These are phyloP conservation scores for Hippocampus comes DNA, from an alignment of 2,113 vertebrate genomes.

Conservation along the genomic window DNA sequence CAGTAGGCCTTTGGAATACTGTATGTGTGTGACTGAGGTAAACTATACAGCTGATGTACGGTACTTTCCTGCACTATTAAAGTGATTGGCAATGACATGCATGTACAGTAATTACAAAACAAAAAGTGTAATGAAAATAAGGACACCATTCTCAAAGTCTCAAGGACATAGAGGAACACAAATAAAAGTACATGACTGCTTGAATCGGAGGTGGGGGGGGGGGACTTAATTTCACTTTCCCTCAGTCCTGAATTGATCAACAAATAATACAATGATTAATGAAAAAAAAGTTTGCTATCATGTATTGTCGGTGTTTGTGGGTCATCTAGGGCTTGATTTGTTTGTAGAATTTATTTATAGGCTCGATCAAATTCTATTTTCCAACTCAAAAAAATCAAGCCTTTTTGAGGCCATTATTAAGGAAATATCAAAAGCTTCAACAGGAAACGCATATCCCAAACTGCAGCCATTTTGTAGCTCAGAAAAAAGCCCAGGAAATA, in stretches of 20 bases:
- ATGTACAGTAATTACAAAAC: not conserved
- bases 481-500: constrained; percentile 42
- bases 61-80: not conserved
- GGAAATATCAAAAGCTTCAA: constrained; percentile 37
- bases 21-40: constrained; percentile 12
- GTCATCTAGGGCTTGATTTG: not conserved
- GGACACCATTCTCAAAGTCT: not conserved
- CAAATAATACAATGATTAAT: not conserved
- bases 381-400: constrained; percentile 4
- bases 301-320: not conserved
- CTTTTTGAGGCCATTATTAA: constrained; percentile 20
- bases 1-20: constrained; percentile 25
- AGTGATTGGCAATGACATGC: not conserved
- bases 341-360: not conserved
- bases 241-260: not conserved
- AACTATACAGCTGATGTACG: not conserved
- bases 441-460: not conserved
- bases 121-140: not conserved
- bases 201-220: not conserved
- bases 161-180: not conserved
- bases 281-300: not conserved
- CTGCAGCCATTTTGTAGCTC: constrained; percentile 29
- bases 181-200: not conserved
- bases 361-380: not conserved
- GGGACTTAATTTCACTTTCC: not conserved